Base-by-base conservation (phyloP, 2,888 invertebrate genomes). In the Ormyrus nitidulus region DNA sequence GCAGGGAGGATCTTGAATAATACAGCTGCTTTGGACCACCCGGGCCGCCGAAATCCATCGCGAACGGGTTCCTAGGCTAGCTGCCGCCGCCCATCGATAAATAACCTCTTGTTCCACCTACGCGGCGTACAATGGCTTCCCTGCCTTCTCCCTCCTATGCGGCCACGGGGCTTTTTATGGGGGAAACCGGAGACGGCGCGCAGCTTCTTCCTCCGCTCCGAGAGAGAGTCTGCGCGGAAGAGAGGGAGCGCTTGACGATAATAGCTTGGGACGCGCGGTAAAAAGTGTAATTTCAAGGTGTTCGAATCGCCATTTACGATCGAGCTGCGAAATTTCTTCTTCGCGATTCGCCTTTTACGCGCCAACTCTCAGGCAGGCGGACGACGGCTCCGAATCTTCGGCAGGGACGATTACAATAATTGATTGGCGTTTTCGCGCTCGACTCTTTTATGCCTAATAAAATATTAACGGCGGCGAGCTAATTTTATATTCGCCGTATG, bases 71-170 rank as follows among this genome's bases (percentile, higher is more conserved):
- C 84, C 80, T 64, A 56, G 66, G 51, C 49, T 49, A 48, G 75
- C 44, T 79, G 81, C 51, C 44, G 81, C 64, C 75, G 51, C 68
- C 81, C 73, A 72, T 78, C 83, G 83, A 83, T 86, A 86, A 86
- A 86, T 85, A 85, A 85, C 81, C 73, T 68, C 76, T 77, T 79
- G 75, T 83, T 84, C 81, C 83, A 83, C 83, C 84, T 82, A 84
- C 84, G 84, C 83, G 54, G 61, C 6, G 44, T 46, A 69, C 68
- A 77, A 71, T 68, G 53, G 68, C 61, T 54, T 48, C 46, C 19
- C 70, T 19, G 19, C 19, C 19, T 19, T 1, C 19, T 56, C 68
- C 54, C 48, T 11, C 34, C 34, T 6, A 2, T 64, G n/a, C 51
- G 51, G 8, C 7, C 11, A 62, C 34, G 44, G 54, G 56, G 48